Base-by-base conservation (phyloP, 2,113 vertebrate genomes). In the Ciconia stormi region DNA sequence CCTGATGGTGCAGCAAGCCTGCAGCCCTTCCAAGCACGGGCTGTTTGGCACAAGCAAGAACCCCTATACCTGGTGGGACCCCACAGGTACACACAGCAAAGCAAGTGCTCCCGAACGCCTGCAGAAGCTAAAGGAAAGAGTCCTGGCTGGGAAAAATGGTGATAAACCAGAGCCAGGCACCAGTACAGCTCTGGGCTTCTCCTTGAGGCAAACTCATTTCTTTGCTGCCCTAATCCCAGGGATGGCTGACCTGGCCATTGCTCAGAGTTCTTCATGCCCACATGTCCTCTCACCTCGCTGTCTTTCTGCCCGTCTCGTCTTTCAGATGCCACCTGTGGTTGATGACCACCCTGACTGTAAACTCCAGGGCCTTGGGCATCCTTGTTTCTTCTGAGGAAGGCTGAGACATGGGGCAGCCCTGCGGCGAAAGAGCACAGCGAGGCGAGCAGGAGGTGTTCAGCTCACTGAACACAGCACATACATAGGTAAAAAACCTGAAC, bases 361-460 rank as follows among this genome's bases (percentile, higher is more conserved):
- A 72, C 26, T 5, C 50, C 50, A 6, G 1, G 4, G 38, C 71
- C 46, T 66, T 17, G 34, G 66, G 71, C n/a, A 56, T 23, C 87
- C 50, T 70, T 63, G 19, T 18, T 47, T 46, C 62, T 69, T 23
- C 62, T 72, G 61, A 34, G 7, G 26, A 38, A 76, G 59, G 23
- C 0, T 65, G 80, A 42, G 59, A 11, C 19, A 13, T n/a, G 26
- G 29, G 32, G 36, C 47, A 86, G 56, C 6, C 36, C 42, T 5
- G 11, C 0, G 7, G 32, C 52, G 46, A 47, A 59, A 44, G 32
- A 63, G 52, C 4, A 0, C 0, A 0, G 21, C 0, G 13, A 52
- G 58, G 30, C 0, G 2, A 81, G 74, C 6, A 3, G 46, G 36
- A 44, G 65, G 7, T 1, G 0, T 17, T 46, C 46, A 71, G 23